A percentile compares a stretch with the other conserved stretches of the same genome.
These are phyloP conservation scores for Hypolimnas misippus DNA, from an alignment of 2,888 invertebrate genomes.

Conservation along the genomic window DNA sequence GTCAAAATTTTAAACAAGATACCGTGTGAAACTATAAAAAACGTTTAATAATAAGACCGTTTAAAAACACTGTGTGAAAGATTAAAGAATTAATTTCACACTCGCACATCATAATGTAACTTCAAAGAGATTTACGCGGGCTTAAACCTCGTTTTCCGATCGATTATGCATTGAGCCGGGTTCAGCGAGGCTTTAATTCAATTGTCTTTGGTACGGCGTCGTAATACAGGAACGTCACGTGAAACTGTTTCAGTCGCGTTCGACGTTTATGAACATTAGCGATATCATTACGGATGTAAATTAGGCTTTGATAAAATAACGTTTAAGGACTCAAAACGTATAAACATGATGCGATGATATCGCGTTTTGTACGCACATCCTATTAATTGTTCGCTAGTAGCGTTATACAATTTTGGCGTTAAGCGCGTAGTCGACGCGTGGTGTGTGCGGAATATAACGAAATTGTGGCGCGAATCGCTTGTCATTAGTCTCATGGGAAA, in stretches of 20 bases:
- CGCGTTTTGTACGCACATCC: too few species aligned
- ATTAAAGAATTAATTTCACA: neutral
- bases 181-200: conserved; percentile 13
- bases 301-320: neutral
- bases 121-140: conserved; percentile 2
- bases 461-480: too few species aligned
- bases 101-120: neutral
- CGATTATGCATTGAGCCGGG: conserved; percentile 8
- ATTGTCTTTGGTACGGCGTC: conserved; percentile 18
- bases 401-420: too few species aligned
- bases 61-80: neutral
- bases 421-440: neutral
- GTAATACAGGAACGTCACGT: conserved; percentile 14
- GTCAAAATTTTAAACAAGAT: too few species aligned
- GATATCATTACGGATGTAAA: neutral
- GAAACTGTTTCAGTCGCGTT: neutral
- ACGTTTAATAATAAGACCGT: too few species aligned
- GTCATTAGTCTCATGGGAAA: too few species aligned
- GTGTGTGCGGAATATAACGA: neutral
- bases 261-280: neutral
- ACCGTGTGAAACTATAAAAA: too few species aligned
- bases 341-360: neutral
- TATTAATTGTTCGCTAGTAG: too few species aligned
- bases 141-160: conserved; percentile 2
- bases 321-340: neutral